Percentiles rank a stretch among this genome's conserved stretches.
Evolutionary conservation across 1,140 invertebrate species (phyloP).

Genomic region (Pygmarrhopalites habei): DNA sequence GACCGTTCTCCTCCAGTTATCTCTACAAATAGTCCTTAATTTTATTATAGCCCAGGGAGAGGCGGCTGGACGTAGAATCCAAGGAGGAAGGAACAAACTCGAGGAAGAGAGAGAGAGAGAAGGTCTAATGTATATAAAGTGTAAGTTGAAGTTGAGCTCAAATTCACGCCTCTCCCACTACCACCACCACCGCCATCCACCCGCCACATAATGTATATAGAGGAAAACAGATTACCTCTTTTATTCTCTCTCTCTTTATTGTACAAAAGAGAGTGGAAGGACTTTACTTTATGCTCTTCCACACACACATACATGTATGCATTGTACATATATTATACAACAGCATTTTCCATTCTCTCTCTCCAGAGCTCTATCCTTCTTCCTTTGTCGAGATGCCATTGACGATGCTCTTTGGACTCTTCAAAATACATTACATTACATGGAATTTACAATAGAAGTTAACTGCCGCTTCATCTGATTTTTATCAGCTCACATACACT

Average conservation of each 20-base stretch:
- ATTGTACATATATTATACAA: no score
- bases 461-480: not conserved
- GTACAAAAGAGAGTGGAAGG: no score
- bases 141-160: not conserved
- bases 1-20: constrained; percentile 14
- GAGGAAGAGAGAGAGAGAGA: not conserved
- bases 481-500: not conserved
- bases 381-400: no score
- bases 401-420: not conserved
- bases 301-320: no score
- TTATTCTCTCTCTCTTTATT: constrained; percentile 1
- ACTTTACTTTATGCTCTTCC: no score
- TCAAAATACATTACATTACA: constrained; percentile 1
- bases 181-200: not conserved
- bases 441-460: not conserved
- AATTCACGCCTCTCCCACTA: not conserved
- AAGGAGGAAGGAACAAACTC: not conserved
- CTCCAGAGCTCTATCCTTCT: not conserved
- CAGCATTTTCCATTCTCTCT: no score
- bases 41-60: constrained; percentile 31
- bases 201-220: not conserved
- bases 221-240: not conserved
- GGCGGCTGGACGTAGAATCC: not conserved
- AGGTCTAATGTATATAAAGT: constrained; percentile 1
- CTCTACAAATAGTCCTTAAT: constrained; percentile 34